A percentile compares a stretch with the other conserved stretches of the same genome.
phyloP scores from a whole-genome alignment of 2,113 vertebrate genomes.

The Lepisosteus oculatus region DNA sequence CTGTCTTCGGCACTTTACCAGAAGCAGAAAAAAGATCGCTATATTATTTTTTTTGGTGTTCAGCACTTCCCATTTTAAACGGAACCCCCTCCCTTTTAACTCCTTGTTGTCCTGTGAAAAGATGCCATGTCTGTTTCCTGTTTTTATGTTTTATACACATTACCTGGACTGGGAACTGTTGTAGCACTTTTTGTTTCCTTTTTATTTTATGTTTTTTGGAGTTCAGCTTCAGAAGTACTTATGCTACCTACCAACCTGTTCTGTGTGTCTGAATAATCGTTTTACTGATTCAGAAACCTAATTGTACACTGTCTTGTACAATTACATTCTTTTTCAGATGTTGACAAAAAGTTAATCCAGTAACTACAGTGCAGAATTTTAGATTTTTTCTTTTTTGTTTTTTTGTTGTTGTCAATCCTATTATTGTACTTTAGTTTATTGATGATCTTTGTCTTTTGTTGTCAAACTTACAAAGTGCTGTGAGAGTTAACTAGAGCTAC shows the following conservation, averaged over 20 bases:
- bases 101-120: conserved; percentile 39
- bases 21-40: conserved; percentile 58
- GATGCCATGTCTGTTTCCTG: conserved; percentile 51
- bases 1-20: conserved; percentile 75
- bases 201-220: conserved; percentile 18
- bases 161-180: conserved; percentile 61
- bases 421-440: conserved; percentile 53
- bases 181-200: conserved; percentile 35
- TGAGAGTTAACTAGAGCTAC: conserved; percentile 48
- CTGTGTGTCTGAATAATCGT: conserved; percentile 35
- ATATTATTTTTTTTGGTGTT: conserved; percentile 15
- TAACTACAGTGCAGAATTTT: conserved; percentile 55
- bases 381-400: conserved; percentile 46
- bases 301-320: conserved; percentile 19
- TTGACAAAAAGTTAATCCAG: conserved; percentile 47
- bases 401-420: conserved; percentile 53
- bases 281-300: conserved; percentile 6
- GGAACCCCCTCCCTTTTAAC: conserved; percentile 22
- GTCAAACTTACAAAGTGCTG: conserved; percentile 53
- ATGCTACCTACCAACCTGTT: conserved; percentile 36
- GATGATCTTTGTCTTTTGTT: conserved; percentile 61
- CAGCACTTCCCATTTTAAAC: conserved; percentile 55
- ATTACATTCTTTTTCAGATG: conserved; percentile 40
- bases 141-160: conserved; percentile 55
- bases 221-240: conserved; percentile 44